phyloP scores from a whole-genome alignment of 2,797 vertebrate species.

The Gymnopithys bicolor region DNA sequence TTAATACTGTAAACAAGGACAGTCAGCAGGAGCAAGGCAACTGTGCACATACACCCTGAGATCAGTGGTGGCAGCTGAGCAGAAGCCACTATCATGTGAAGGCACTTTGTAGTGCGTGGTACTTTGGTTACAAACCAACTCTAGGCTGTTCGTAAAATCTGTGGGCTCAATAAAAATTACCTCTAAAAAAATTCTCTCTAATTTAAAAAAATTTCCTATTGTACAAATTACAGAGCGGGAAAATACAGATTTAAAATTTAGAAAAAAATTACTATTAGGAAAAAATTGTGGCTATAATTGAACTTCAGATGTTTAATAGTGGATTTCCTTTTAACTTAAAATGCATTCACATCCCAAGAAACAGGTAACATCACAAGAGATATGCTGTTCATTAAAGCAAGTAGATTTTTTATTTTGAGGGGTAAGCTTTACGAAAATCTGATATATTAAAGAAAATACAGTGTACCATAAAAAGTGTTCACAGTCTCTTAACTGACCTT shows the following conservation, averaged over 20 bases:
- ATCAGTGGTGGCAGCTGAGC: neutral
- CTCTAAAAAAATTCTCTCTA: neutral
- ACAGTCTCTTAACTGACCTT: constrained; percentile 72
- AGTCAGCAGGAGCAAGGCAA: neutral
- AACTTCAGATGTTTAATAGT: neutral
- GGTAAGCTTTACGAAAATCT: neutral
- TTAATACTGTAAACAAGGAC: neutral
- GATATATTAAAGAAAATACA: neutral
- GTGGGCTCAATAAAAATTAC: neutral
- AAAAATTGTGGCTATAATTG: neutral
- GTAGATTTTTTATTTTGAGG: neutral
- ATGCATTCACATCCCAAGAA: neutral
- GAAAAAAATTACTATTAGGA: neutral
- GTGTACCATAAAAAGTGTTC: neutral
- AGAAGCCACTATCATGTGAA: neutral
- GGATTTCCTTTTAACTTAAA: neutral
- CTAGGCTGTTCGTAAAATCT: neutral
- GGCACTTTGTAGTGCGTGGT: neutral
- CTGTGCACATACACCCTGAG: neutral
- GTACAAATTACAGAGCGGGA: neutral
- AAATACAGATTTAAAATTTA: neutral
- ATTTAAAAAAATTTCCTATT: neutral
- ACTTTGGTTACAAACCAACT: neutral
- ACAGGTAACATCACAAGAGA: neutral
- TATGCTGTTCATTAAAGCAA: neutral